A percentile compares a stretch with the other conserved stretches of the same genome.
These are phyloP conservation scores for Pleuronectes platessa DNA, from an alignment of 2,113 vertebrate species.

Conservation along the genomic window DNA sequence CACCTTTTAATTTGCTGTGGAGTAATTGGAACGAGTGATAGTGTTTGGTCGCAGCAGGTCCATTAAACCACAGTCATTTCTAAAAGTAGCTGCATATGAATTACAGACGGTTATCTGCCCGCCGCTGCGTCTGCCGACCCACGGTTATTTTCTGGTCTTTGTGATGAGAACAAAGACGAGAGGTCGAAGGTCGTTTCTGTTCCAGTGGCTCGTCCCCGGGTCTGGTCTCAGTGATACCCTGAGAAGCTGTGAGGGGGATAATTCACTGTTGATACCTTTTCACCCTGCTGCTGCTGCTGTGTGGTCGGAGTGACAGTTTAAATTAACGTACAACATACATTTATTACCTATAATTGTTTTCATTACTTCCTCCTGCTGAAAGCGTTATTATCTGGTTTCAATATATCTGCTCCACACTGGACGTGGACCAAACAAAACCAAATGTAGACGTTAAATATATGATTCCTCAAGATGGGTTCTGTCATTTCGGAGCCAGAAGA, in stretches of 20 bases:
- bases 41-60: slow-evolving; percentile 50
- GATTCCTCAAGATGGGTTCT: no score
- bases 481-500: no score
- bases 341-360: not conserved
- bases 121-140: not conserved
- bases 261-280: not conserved
- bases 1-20: slow-evolving; percentile 65
- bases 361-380: not conserved
- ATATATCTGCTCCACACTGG: no score
- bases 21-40: slow-evolving; percentile 72
- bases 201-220: not conserved
- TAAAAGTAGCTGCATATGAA: slow-evolving; percentile 50
- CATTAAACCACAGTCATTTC: slow-evolving; percentile 58
- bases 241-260: not conserved
- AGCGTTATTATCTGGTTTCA: no score
- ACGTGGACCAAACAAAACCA: no score
- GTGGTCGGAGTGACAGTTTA: no score
- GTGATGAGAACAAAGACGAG: not conserved
- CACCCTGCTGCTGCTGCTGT: not conserved
- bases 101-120: slow-evolving; percentile 47
- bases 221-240: not conserved
- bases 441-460: no score
- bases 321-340: not conserved
- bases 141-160: not conserved
- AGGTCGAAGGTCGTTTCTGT: not conserved